These are phyloP conservation scores for Montipora cactus DNA, from an alignment of 64 coral and sea anemone species.

Conservation along the genomic window DNA sequence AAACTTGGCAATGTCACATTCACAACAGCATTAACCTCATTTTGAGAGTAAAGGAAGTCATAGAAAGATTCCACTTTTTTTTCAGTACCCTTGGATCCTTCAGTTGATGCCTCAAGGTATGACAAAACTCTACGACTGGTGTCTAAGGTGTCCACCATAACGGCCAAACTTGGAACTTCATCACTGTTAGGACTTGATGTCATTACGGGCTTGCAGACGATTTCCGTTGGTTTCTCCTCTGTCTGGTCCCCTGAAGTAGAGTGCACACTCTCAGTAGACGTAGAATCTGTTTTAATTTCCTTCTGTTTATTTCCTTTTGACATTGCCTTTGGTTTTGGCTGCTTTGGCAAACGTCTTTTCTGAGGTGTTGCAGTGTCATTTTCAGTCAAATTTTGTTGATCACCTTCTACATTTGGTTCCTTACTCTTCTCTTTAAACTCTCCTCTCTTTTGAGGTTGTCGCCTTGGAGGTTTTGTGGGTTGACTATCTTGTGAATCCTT, in stretches of 20 bases:
- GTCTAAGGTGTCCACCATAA: slow-evolving; percentile 10
- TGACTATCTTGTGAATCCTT: neutral
- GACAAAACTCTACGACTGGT: slow-evolving; percentile 60
- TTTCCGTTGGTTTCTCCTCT: slow-evolving; percentile 25
- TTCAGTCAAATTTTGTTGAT: slow-evolving; percentile 8
- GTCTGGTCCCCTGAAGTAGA: neutral
- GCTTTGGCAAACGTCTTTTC: slow-evolving; percentile 31
- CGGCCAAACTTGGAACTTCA: slow-evolving; percentile 43
- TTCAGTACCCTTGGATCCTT: neutral
- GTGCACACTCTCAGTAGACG: neutral
- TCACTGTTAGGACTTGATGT: slow-evolving; percentile 67
- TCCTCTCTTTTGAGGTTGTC: slow-evolving; percentile 13
- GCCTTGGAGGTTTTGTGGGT: slow-evolving; percentile 48
- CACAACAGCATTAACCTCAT: neutral
- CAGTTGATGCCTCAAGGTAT: slow-evolving; percentile 52
- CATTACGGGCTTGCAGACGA: slow-evolving; percentile 52
- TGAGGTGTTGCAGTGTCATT: slow-evolving; percentile 53
- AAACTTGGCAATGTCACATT: neutral
- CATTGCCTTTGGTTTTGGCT: neutral
- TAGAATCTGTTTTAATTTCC: neutral
- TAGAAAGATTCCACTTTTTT: slow-evolving; percentile 66
- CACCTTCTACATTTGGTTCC: neutral
- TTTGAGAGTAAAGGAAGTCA: slow-evolving; percentile 68
- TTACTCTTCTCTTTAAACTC: slow-evolving; percentile 10
- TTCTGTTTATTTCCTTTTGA: neutral